Base-by-base conservation (phyloP, 2,797 vertebrate species). In the Darevskia nairensis region DNA sequence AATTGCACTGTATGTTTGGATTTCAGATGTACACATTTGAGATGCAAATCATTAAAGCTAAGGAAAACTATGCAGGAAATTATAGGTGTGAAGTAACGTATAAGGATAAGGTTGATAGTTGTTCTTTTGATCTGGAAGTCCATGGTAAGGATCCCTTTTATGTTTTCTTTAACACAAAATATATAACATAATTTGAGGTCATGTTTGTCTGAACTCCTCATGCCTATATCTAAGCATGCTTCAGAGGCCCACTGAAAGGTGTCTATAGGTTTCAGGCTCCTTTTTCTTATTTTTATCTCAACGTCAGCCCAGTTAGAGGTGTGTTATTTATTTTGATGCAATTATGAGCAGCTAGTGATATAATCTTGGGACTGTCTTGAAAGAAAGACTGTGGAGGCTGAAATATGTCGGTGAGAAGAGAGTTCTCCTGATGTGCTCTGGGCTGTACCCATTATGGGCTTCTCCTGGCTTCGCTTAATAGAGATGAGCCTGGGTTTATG, bases 41-140 rank as follows among this genome's bases (percentile, higher is more conserved):
- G 96, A 99, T 99, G 99, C 98, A 98, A 79, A 99, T 99, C 93
- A 99, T 99, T 95, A 98, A 99, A 94, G 99, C 99, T 87, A 99
- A 99, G 94, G 98, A 98, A 23, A 99, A 99, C 95, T 99, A 98
- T 1, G 97, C 98, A 39, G 99, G 99, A 44, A 99, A 99, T 96
- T 99, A 99, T 96, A 97, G 99, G 86, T 99, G 98, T n/a, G 99
- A 99, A 95, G 99, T 99, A 87, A 98, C 94, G 89, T 99, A 98
- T 92, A 99, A 99, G 96, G 99, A 99, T 97, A 99, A 99, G 95
- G 99, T 99, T 95, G 99, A 99, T 95, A 99, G 98, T 95, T 99
- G 98, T 80, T 98, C 98, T 64, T 99, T 99, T 94, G 99, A 99
- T 95, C 97, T 99, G 93, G 99, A 99, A 95, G 96, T 99, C 84